Evolutionary conservation across 2,888 invertebrate species (phyloP).

Genomic region (Morpho helenor): DNA sequence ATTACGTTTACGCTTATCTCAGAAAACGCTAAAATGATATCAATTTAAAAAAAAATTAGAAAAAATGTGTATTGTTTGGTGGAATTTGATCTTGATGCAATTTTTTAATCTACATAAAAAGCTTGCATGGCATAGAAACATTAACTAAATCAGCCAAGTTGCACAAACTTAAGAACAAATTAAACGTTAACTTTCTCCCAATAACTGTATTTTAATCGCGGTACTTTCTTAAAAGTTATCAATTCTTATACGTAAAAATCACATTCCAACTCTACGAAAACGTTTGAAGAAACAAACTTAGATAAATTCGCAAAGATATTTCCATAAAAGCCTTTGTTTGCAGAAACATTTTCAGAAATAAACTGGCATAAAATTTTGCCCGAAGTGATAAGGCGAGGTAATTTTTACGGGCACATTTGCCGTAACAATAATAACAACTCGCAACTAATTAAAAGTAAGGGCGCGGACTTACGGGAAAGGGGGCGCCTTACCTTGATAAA

Average conservation of each 20-base stretch:
- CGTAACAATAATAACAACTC: constrained; percentile 70
- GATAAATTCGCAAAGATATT: constrained; percentile 22
- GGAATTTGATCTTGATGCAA: too few species aligned
- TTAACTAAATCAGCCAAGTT: too few species aligned
- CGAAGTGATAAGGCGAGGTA: constrained; percentile 55
- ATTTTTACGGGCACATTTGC: constrained; percentile 63
- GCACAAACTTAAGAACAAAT: too few species aligned
- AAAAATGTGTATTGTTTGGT: too few species aligned
- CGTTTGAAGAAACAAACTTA: constrained; percentile 1
- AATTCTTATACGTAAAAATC: neutral
- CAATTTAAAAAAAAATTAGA: too few species aligned
- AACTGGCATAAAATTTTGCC: constrained; percentile 39
- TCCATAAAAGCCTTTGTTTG: constrained; percentile 24
- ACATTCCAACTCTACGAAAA: neutral
- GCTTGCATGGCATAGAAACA: too few species aligned
- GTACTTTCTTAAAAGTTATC: too few species aligned
- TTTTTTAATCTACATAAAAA: too few species aligned
- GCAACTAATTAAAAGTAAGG: constrained; percentile 71
- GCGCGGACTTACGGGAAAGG: constrained; percentile 47
- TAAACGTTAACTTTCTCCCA: too few species aligned
- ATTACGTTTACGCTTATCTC: too few species aligned
- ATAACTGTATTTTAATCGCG: too few species aligned
- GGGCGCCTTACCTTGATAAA: constrained; percentile 56
- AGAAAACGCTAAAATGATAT: too few species aligned
- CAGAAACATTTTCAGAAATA: constrained; percentile 24